Evolutionary conservation across 2,113 vertebrate species (phyloP).

Genomic region (Holacanthus passer): DNA sequence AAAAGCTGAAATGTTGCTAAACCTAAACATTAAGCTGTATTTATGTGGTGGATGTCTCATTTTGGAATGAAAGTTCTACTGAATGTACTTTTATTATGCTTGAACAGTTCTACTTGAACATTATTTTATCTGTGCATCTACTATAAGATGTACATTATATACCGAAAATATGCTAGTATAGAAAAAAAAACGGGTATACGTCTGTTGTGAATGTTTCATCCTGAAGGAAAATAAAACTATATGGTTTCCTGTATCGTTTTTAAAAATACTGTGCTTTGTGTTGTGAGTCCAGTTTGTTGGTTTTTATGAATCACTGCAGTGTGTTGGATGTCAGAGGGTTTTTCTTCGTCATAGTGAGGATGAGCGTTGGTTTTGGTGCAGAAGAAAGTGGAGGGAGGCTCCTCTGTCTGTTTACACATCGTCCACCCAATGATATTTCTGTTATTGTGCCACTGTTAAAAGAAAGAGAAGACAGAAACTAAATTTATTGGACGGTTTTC

Average conservation of each 20-base stretch:
- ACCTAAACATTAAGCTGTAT: not conserved
- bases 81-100: conserved; percentile 52
- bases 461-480: not conserved
- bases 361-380: conserved; percentile 16
- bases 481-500: not conserved
- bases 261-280: conserved; percentile 1
- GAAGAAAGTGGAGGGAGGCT: conserved; percentile 13
- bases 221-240: conserved; percentile 56
- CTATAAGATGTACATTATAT: conserved; percentile 40
- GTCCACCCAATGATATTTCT: not conserved
- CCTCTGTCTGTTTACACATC: not conserved
- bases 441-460: conserved; percentile 10
- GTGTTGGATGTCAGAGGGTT: not conserved
- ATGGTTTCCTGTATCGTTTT: conserved; percentile 17
- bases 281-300: conserved; percentile 1
- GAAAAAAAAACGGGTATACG: conserved; percentile 16
- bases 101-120: conserved; percentile 59
- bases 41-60: conserved; percentile 4
- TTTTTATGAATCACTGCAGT: not conserved
- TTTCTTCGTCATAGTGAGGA: conserved; percentile 49
- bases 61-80: conserved; percentile 33
- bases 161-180: conserved; percentile 33
- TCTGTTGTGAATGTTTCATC: conserved; percentile 47
- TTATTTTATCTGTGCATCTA: conserved; percentile 43
- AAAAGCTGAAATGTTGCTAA: conserved; percentile 18